phyloP scores from a whole-genome alignment of 2,113 vertebrate genomes.

The Cyprinus carpio region DNA sequence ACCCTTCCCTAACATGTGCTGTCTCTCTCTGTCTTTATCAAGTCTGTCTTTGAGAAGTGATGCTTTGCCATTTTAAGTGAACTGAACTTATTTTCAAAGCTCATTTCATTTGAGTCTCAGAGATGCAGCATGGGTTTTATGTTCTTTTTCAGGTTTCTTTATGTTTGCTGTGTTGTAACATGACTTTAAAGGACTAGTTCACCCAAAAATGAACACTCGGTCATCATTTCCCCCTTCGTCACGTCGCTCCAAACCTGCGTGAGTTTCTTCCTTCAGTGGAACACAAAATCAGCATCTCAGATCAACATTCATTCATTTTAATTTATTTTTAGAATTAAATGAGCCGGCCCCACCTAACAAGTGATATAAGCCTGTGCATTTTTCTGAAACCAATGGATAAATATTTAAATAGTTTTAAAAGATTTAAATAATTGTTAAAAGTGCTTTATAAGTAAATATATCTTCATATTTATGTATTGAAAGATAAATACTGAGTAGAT shows the following conservation, averaged over 20 bases:
- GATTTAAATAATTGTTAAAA: no score
- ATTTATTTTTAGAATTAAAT: no score
- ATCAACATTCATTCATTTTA: no score
- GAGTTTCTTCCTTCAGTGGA: background rate
- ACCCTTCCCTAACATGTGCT: constrained; percentile 9
- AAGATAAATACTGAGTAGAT: no score
- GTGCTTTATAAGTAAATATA: no score
- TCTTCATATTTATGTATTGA: no score
- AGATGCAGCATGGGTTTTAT: background rate
- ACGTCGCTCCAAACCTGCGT: background rate
- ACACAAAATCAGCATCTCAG: background rate
- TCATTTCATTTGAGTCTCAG: constrained; percentile 23
- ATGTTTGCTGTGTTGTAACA: constrained; percentile 36
- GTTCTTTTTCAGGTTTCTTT: constrained; percentile 18
- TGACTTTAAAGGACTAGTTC: constrained; percentile 23
- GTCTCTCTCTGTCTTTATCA: background rate
- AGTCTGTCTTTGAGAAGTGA: background rate
- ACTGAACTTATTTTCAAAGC: background rate
- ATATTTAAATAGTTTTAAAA: no score
- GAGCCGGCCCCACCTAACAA: no score
- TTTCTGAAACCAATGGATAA: no score
- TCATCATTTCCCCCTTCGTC: background rate
- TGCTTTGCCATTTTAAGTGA: background rate
- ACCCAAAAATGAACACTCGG: background rate
- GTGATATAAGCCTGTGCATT: no score